phyloP scores from a whole-genome alignment of 2,888 invertebrate species.

The Andricus curvator region DNA sequence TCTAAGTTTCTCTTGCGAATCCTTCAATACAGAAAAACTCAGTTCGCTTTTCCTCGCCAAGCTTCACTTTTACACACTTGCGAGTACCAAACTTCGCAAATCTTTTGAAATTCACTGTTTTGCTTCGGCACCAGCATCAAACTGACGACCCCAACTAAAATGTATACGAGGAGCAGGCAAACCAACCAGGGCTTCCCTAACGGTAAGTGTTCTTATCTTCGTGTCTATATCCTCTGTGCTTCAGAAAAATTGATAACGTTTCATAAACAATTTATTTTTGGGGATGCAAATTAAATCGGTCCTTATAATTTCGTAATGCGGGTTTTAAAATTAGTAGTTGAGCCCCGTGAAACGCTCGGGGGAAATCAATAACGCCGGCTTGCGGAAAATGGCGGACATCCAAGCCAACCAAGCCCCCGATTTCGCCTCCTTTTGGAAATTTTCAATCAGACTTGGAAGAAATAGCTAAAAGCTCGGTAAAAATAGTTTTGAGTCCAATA shows the following conservation, averaged over 20 bases:
- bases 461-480: background rate
- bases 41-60: background rate
- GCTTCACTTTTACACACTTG: background rate
- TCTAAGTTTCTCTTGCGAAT: too few species aligned
- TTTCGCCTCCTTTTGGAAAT: background rate
- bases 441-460: background rate
- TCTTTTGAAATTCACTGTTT: background rate
- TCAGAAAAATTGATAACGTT: background rate
- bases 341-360: background rate
- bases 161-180: slow-evolving; percentile 35
- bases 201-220: slow-evolving; percentile 8
- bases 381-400: background rate
- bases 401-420: background rate
- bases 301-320: background rate
- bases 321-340: background rate
- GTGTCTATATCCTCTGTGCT: background rate
- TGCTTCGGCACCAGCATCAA: background rate
- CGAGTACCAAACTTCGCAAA: background rate
- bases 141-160: slow-evolving; percentile 18
- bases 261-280: background rate
- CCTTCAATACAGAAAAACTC: too few species aligned
- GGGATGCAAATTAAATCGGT: background rate
- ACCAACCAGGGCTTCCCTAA: slow-evolving; percentile 5
- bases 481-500: background rate
- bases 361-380: slow-evolving; percentile 28